Conservation (phyloP, 2,113 vertebrate genomes). For the Myanophis thanlyinensis region DNA sequence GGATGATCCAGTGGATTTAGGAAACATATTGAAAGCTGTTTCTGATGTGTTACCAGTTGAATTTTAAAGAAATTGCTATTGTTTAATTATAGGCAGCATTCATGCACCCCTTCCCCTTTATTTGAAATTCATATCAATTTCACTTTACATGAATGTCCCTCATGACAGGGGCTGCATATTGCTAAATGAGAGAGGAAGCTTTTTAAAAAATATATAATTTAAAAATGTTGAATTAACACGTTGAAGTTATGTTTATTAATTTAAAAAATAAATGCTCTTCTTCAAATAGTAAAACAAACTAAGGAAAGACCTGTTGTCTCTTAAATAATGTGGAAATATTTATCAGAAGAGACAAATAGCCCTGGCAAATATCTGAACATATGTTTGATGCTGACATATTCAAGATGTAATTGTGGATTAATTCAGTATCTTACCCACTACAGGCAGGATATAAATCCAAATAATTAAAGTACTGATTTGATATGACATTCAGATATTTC, state of each 20-base stretch:
- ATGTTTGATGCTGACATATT: neutral
- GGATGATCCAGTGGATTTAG: neutral
- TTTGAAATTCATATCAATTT: neutral
- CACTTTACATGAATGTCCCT: neutral
- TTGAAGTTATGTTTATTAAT: neutral
- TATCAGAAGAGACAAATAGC: neutral
- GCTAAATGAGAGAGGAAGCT: neutral
- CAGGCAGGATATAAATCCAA: neutral
- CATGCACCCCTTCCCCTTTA: neutral
- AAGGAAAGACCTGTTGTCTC: neutral
- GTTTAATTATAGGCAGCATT: neutral
- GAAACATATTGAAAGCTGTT: neutral
- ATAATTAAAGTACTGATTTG: neutral
- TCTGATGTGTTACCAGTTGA: neutral
- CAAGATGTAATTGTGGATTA: neutral
- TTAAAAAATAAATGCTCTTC: neutral
- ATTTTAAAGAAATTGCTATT: neutral
- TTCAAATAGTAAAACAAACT: neutral
- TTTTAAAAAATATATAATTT: neutral
- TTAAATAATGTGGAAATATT: neutral
- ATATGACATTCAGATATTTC: neutral
- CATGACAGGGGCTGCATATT: neutral
- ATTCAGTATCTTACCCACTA: neutral
- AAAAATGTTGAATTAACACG: neutral
- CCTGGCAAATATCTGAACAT: neutral